Evolutionary conservation across 64 coral and sea anemone genomes (phyloP), one percentile per base, ranked within the genome.

Genomic region (Actinia equina): DNA sequence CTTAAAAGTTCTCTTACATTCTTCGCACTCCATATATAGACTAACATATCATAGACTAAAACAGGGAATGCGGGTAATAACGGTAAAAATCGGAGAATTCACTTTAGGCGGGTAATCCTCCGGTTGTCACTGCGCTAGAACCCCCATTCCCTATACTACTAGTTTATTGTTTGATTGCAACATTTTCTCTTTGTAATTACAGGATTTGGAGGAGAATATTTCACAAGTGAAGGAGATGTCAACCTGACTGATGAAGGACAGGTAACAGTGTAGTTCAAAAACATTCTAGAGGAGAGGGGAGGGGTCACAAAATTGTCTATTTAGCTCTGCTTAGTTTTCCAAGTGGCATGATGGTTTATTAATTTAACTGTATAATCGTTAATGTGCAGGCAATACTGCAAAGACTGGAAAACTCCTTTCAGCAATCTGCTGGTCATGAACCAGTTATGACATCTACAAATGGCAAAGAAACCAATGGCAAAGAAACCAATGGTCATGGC

Each of bases 231-330:
- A 49, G 90, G 84, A 80, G 93, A 98, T 84, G 95, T 58, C 55
- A 89, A 89, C 18, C 89, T 98, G 0, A 90, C 95, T 58, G 92
- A 92, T 69, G 57, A 94, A 86, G 95, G 95, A 54, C 95, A 98
- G 89, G 95, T 98, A 56, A 30, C 17, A 53, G 1, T 25, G 55
- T 80, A 79, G 44, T 54, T 6, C 46, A 49, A 49, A 1, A 49
- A 49, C 46, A 1, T 49, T 49, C 46, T 49, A 49, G 4, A 49
- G 46, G 46, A 2, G 46, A 49, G 46, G 46, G 46, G 46, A 49
- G 46, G 46, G 46, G 46, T 6, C 46, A 49, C 7, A 49, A 49
- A 49, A 57, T 17, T 26, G 5, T 84, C 26, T 14, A 84, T 84
- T 57, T 44, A 0, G n/a, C 15, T 56, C 6, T 2, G 3, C 7